Evolutionary conservation across 1,140 invertebrate genomes (phyloP), one percentile per base, ranked within the genome.

Genomic region (Euborellia annulipes): DNA sequence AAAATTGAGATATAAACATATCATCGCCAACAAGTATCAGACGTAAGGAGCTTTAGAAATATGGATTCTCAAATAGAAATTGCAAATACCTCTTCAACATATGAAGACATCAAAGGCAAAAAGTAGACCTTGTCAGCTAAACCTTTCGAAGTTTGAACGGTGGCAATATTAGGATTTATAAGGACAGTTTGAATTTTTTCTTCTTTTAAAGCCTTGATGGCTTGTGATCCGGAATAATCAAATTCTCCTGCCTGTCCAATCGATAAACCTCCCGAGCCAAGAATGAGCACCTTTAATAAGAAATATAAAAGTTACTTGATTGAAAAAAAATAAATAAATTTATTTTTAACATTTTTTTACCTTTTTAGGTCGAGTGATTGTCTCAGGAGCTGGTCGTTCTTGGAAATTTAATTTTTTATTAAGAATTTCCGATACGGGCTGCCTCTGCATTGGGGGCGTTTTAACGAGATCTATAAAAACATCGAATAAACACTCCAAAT

Each of bases 161-260:
- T 99, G 0, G 96, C 96, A 55, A 99, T 97, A 56, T 99, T 99
- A 0, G 96, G 93, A 68, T 99, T 99, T 32, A 98, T 96, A 0
- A 99, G 63, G 4, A 99, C 79, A 0, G 90, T 96, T 61, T 90
- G 80, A 37, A 99, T 87, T 39, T 80, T 80, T 63, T 95, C 88
- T 67, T 98, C 96, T 50, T 81, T 79, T 53, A 99, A 66, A 2
- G 95, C 96, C 72, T 98, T 98, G 27, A 99, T 91, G 2, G 94
- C 95, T 60, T 96, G 85, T 8, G 85, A 88, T 1, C 85, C 85
- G 1, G 84, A 88, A 60, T 88, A 88, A 61, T 89, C 84, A 64
- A 99, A 99, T 67, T 99, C 96, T 13, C 96, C 96, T 14, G 96
- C 96, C 68, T 99, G 96, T 0, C 95, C 85, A 52, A 99, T 99